These are phyloP conservation scores for Agrenia bidenticulata DNA, from an alignment of 2,888 invertebrate genomes.

Conservation along the genomic window DNA sequence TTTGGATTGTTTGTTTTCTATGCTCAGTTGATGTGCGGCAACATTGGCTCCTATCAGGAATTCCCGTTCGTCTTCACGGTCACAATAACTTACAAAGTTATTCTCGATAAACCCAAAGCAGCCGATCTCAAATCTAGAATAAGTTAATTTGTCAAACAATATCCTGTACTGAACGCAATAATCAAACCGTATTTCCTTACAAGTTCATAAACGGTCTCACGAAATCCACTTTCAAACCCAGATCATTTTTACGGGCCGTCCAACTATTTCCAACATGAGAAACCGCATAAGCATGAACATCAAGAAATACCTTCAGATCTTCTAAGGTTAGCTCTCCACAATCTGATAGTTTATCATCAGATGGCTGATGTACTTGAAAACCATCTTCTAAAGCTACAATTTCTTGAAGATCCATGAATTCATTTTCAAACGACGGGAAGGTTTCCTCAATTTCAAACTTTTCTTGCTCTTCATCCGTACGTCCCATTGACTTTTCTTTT, in stretches of 20 bases:
- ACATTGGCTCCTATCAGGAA: conserved; percentile 44
- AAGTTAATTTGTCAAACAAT: too few species aligned
- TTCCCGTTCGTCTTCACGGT: conserved; percentile 39
- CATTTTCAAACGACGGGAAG: conserved; percentile 49
- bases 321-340: conserved; percentile 30
- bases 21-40: conserved; percentile 26
- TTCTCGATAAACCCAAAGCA: conserved; percentile 30
- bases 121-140: conserved; percentile 46
- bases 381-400: conserved; percentile 16
- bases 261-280: conserved; percentile 37
- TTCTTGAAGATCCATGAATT: conserved; percentile 40
- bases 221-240: conserved; percentile 21
- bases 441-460: conserved; percentile 40
- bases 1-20: conserved; percentile 19
- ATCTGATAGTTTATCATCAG: conserved; percentile 17
- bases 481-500: conserved; percentile 39
- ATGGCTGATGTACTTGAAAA: not conserved
- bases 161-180: too few species aligned
- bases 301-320: conserved; percentile 39
- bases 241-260: conserved; percentile 9
- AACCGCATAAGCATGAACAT: conserved; percentile 27
- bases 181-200: too few species aligned
- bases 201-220: conserved; percentile 41
- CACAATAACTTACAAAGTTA: conserved; percentile 18
- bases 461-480: conserved; percentile 49